Evolutionary conservation across 2,888 invertebrate genomes (phyloP), one percentile per base, ranked within the genome.

Genomic region (Brachypterus glaber): DNA sequence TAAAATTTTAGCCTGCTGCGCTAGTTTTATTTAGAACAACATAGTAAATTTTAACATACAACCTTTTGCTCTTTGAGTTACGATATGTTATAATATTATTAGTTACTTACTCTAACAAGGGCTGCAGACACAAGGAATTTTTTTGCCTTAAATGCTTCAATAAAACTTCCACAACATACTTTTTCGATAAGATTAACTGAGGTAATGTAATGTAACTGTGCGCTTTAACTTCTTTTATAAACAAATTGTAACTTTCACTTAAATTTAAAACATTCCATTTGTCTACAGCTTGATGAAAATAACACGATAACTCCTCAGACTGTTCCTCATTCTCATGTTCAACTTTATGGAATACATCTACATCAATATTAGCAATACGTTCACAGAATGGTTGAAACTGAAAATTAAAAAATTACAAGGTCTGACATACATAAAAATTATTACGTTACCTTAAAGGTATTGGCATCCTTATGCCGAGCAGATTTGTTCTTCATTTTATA

Each of bases 241-340:
- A 87, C 35, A 74, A 71, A 31, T 77, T 75, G 62, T 82, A 93
- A 56, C 83, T 81, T 51, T 87, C 79, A 0, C 90, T 85, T 44
- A 89, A 72, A 66, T 95, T 93, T 14, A 93, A 72, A 2, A 82
- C 84, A 55, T 78, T 77, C 92, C 93, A 96, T 71, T 93, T 93
- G 45, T 80, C 77, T 14, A 93, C 62, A 0, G 87, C 77, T 60
- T 88, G 77, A 52, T 79, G 73, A 61, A 96, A 92, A 59, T 80
- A 81, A 0, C 90, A 87, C 55, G 80, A 79, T 34, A 73, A 68
- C 35, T 80, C 80, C 48, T 79, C 81, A 4, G 78, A 71, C 46
- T 77, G 73, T 37, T 66, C 57, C 51, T 83, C 77, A 60, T 89
- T 79, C 47, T 74, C 76, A 63, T 88, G 86, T 17, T 77, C 77